phyloP scores from a whole-genome alignment of 2,888 invertebrate species.

The Agrochola macilenta region DNA sequence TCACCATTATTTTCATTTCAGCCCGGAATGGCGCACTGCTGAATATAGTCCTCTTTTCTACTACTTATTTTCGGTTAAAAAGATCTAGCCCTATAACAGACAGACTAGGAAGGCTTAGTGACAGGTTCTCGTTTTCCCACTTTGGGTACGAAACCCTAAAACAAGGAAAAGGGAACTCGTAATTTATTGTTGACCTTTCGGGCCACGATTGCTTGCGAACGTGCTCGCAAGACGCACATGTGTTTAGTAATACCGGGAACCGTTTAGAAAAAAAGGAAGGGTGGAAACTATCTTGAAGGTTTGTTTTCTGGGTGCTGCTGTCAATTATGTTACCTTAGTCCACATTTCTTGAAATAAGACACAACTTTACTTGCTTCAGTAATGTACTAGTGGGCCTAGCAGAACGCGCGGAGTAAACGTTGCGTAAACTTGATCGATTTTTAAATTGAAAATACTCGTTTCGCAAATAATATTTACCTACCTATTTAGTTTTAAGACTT shows the following conservation, averaged over 20 bases:
- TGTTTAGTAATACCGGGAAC: slow-evolving; percentile 28
- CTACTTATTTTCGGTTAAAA: background rate
- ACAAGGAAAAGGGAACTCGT: slow-evolving; percentile 34
- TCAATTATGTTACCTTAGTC: slow-evolving; percentile 4
- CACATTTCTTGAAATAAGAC: background rate
- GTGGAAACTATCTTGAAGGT: background rate
- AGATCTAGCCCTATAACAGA: background rate
- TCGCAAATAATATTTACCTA: background rate
- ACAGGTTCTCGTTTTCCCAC: background rate
- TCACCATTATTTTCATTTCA: background rate
- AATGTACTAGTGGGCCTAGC: background rate
- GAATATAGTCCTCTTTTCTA: background rate
- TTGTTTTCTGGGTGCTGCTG: background rate
- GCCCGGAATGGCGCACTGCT: too few species aligned
- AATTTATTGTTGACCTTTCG: slow-evolving; percentile 62
- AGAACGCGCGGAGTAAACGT: background rate
- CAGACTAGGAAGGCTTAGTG: background rate
- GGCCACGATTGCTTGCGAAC: slow-evolving; percentile 38
- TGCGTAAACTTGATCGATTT: background rate
- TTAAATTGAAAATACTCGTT: background rate
- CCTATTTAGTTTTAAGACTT: too few species aligned
- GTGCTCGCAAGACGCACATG: slow-evolving; percentile 33
- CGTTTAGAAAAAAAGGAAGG: slow-evolving; percentile 13
- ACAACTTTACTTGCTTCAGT: background rate
- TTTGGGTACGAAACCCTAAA: slow-evolving; percentile 1